A percentile compares a stretch with the other conserved stretches of the same genome.
Conservation (phyloP, 1,140 invertebrate genomes). For the Scaptomyza montana region DNA sequence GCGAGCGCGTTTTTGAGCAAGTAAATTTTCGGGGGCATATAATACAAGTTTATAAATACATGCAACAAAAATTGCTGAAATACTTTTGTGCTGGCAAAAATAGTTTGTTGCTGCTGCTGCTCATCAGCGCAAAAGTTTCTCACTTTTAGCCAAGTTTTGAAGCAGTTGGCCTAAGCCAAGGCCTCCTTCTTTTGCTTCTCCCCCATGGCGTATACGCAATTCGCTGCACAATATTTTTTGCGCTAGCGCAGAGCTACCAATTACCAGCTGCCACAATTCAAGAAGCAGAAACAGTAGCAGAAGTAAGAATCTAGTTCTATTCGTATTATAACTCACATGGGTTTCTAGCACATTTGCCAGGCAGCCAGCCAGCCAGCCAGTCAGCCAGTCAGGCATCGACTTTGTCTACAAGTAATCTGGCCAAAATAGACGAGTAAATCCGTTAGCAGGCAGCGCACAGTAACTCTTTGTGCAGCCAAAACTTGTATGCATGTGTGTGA, state of each 20-base stretch:
- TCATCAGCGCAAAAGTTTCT: slow-evolving; percentile 22
- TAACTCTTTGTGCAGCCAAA: slow-evolving; percentile 25
- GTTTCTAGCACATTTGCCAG: slow-evolving; percentile 22
- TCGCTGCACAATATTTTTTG: slow-evolving; percentile 9
- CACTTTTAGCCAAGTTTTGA: slow-evolving; percentile 8
- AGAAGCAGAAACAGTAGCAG: background rate
- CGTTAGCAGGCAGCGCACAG: slow-evolving; percentile 40
- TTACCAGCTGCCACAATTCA: slow-evolving; percentile 64
- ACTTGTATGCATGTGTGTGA: slow-evolving; percentile 8
- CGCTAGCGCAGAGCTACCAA: slow-evolving; percentile 43
- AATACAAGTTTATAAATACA: slow-evolving; percentile 36
- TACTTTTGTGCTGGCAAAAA: slow-evolving; percentile 39
- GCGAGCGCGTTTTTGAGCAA: slow-evolving; percentile 6
- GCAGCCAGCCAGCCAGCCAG: background rate
- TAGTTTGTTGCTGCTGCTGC: slow-evolving; percentile 23
- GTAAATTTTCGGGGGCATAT: slow-evolving; percentile 10
- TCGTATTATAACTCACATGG: slow-evolving; percentile 32
- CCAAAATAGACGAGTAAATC: slow-evolving; percentile 73
- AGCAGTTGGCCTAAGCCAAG: slow-evolving; percentile 10
- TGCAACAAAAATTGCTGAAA: slow-evolving; percentile 34
- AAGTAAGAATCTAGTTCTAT: slow-evolving; percentile 12
- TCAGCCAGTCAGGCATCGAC: slow-evolving; percentile 10
- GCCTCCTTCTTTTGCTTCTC: too few relatives aligned
- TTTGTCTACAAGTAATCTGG: slow-evolving; percentile 61
- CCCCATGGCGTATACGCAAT: slow-evolving; percentile 40